Conservation (phyloP, 2,888 invertebrate species). For the Biston betularia region DNA sequence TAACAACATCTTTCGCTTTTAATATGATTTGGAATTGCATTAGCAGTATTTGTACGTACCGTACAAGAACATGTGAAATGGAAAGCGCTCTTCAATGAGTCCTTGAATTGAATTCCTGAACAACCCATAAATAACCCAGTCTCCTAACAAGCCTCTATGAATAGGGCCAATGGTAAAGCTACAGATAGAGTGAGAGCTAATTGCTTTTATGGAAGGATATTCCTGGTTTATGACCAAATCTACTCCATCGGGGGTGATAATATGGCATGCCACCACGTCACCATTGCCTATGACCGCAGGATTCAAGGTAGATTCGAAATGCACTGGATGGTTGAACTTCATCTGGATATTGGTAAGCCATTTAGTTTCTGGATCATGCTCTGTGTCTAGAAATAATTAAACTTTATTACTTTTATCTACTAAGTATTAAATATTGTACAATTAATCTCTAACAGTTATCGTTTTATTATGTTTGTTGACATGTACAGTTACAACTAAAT, state of each 20-base stretch:
- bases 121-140: conserved; percentile 58
- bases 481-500: too few species aligned
- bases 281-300: conserved; percentile 48
- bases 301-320: conserved; percentile 50
- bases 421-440: not conserved
- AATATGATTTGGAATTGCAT: not conserved
- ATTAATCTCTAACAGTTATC: not conserved
- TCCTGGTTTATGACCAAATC: conserved; percentile 48
- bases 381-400: conserved; percentile 46
- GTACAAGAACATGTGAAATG: conserved; percentile 55
- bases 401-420: not conserved
- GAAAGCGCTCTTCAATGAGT: conserved; percentile 48
- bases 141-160: conserved; percentile 47
- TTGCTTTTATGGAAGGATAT: conserved; percentile 53
- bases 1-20: not conserved
- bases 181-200: conserved; percentile 43
- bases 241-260: conserved; percentile 60
- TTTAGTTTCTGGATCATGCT: conserved; percentile 24
- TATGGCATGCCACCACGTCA: conserved; percentile 51
- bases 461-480: not conserved
- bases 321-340: conserved; percentile 51
- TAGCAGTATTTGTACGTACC: conserved; percentile 50
- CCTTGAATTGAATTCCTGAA: conserved; percentile 41
- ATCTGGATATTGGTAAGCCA: conserved; percentile 39
- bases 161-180: conserved; percentile 56